phyloP scores from a whole-genome alignment of 1,140 invertebrate genomes.

The Dermatophagoides farinae region DNA sequence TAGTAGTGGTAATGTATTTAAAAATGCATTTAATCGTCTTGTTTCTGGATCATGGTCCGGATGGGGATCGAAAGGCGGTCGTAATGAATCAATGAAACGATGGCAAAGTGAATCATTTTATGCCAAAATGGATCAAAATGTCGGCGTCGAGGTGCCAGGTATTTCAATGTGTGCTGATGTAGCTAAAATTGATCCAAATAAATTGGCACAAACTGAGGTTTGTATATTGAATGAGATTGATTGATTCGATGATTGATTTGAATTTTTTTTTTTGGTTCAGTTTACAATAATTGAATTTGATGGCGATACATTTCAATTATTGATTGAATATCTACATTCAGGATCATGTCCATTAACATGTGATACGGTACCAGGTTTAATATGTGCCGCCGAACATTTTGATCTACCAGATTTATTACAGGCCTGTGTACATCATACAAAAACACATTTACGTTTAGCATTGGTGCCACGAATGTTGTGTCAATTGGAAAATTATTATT shows the following conservation, averaged over 20 bases:
- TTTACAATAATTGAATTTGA: conserved; percentile 89
- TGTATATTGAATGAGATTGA: conserved; percentile 12
- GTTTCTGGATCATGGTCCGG: conserved; percentile 18
- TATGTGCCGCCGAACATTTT: conserved; percentile 81
- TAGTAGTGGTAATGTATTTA: conserved; percentile 8
- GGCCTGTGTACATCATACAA: conserved; percentile 83
- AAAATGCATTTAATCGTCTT: conserved; percentile 10
- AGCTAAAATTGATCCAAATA: conserved; percentile 73
- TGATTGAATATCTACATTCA: conserved; percentile 75
- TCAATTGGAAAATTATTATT: conserved; percentile 79
- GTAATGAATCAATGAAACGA: conserved; percentile 17
- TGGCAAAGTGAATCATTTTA: conserved; percentile 17
- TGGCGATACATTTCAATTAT: conserved; percentile 68
- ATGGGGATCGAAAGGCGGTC: conserved; percentile 41
- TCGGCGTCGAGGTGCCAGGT: conserved; percentile 39
- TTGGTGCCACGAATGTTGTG: conserved; percentile 61
- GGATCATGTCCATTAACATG: conserved; percentile 75
- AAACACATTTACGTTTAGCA: conserved; percentile 73
- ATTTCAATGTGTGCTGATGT: conserved; percentile 76
- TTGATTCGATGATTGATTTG: background rate
- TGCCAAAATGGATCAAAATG: conserved; percentile 12
- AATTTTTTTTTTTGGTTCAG: conserved; percentile 25
- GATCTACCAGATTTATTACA: conserved; percentile 75
- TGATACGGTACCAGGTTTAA: conserved; percentile 70
- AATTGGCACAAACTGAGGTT: conserved; percentile 74